phyloP scores from a whole-genome alignment of 2,113 vertebrate genomes.

The Nothobranchius kuhntae region DNA sequence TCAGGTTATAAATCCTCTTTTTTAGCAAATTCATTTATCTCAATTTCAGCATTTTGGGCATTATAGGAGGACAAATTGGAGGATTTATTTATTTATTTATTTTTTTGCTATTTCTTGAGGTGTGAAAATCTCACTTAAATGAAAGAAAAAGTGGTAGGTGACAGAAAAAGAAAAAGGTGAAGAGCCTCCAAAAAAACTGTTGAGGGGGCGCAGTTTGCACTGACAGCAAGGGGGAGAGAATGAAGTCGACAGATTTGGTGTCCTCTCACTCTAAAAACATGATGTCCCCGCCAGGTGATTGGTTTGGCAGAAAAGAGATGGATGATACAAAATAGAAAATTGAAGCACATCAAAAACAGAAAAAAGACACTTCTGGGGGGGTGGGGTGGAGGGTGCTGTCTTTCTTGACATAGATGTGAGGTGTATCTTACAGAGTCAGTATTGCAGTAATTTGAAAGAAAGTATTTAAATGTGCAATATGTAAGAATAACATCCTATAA shows the following conservation, averaged over 20 bases:
- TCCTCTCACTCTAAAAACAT: conserved; percentile 53
- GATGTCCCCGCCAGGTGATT: conserved; percentile 68
- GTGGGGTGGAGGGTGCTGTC: conserved; percentile 3
- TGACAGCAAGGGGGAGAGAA: conserved; percentile 58
- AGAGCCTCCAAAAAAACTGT: conserved; percentile 56
- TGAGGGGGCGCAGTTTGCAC: conserved; percentile 51
- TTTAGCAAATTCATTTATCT: conserved; percentile 1
- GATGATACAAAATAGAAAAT: conserved; percentile 25
- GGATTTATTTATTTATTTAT: conserved; percentile 22
- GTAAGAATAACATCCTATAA: too few relatives aligned
- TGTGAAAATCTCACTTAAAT: conserved; percentile 31
- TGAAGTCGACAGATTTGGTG: conserved; percentile 64
- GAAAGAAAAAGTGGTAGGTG: conserved; percentile 12
- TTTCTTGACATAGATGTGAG: conserved; percentile 15
- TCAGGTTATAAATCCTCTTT: background rate
- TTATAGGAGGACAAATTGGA: conserved; percentile 19
- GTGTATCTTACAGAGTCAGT: conserved; percentile 1
- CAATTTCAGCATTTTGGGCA: background rate
- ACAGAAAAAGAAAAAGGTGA: conserved; percentile 32
- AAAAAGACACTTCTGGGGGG: background rate
- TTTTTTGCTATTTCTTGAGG: conserved; percentile 19
- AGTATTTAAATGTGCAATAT: too few relatives aligned
- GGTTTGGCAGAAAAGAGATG: conserved; percentile 53
- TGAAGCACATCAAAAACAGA: conserved; percentile 14
- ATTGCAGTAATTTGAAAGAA: background rate